These are phyloP conservation scores for Aphaenogaster floridana DNA, from an alignment of 1,140 invertebrate genomes.

Conservation along the genomic window DNA sequence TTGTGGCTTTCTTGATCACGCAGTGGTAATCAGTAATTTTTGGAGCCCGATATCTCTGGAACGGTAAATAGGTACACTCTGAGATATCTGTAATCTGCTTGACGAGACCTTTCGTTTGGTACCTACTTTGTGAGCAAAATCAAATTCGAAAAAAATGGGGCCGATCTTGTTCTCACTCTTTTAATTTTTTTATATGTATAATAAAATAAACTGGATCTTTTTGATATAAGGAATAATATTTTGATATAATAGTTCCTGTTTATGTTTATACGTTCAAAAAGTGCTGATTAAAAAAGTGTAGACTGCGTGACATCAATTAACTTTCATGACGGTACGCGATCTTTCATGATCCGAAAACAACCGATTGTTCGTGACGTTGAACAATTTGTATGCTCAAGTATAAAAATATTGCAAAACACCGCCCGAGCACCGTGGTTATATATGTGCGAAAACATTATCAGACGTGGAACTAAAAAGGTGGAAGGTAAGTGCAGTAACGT, in stretches of 20 bases:
- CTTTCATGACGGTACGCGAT: neutral
- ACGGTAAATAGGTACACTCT: too few relatives aligned
- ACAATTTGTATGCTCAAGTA: constrained; percentile 27
- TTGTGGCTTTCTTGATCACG: too few relatives aligned
- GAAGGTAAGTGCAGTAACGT: constrained; percentile 52
- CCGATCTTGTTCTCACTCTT: too few relatives aligned
- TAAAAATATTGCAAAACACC: constrained; percentile 11
- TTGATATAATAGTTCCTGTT: too few relatives aligned
- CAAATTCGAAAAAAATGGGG: too few relatives aligned
- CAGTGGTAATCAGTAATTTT: too few relatives aligned
- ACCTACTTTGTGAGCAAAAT: too few relatives aligned
- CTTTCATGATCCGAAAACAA: neutral
- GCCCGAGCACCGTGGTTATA: constrained; percentile 24
- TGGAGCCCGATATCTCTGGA: too few relatives aligned
- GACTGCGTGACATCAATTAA: neutral
- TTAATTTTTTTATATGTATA: neutral
- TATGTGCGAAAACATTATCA: constrained; percentile 54
- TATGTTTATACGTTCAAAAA: neutral
- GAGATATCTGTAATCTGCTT: too few relatives aligned
- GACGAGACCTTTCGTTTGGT: too few relatives aligned
- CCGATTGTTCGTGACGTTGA: constrained; percentile 9
- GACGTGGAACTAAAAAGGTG: constrained; percentile 22
- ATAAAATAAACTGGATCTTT: constrained; percentile 7
- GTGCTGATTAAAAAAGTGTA: neutral
- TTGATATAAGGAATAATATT: neutral